Evolutionary conservation across 2,113 vertebrate species (phyloP), one percentile per base, ranked within the genome.

Genomic region (Atrichornis clamosus): DNA sequence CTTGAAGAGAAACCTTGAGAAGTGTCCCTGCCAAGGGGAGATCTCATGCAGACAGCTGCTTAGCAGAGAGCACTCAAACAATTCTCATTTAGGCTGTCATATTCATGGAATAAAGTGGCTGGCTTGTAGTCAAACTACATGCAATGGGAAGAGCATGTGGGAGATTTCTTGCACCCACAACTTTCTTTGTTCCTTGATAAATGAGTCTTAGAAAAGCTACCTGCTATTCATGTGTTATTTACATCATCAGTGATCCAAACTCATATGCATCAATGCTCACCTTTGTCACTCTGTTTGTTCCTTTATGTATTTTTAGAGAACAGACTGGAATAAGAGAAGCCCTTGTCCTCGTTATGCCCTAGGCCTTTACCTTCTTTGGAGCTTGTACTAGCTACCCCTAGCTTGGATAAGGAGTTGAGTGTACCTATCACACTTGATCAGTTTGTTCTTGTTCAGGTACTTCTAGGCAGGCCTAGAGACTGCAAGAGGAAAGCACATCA

Each of bases 71-170:
- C 46, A 11, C 49, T 84, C 44, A 28, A 77, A 55, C 35, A 81
- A 69, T 16, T 13, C 20, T 81, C 19, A 14, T 39, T 42, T 33
- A 53, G 14, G 15, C 9, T 53, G 11, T 63, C 18, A 3, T 35
- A 53, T 41, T 77, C 37, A 70, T 46, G 59, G 15, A 46, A 81
- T 27, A 41, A 41, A 81, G 35, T 13, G 7, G 11, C 12, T 72
- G 32, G 39, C 44, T 68, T 33, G n/a, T 11, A 73, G 49, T 59
- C 44, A 81, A 87, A 55, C 32, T 73, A 18, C 17, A 46, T 24
- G 33, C 0, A 2, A 32, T 15, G 11, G 24, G 21, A 72, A 53
- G 26, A 10, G 7, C 67, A 37, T 21, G 16, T 1, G 2, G 35
- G 24, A 80, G 18, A 70, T 49, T 87, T 20, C 56, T 52, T 87